Evolutionary conservation across 2,113 vertebrate species (phyloP).

Genomic region (Pelusios castaneus): DNA sequence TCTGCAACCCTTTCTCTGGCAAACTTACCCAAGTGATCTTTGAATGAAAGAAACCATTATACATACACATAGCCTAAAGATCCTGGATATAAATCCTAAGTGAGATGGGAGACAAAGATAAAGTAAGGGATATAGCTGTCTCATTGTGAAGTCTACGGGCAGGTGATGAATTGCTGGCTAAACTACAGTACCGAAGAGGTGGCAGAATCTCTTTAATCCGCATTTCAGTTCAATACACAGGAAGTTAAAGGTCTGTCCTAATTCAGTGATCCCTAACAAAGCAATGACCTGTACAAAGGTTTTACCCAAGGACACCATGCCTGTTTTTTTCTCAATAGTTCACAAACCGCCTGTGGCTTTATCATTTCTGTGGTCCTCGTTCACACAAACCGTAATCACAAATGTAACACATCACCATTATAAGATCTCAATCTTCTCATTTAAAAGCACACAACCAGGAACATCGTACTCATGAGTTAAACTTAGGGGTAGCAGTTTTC

Average conservation of each 20-base stretch:
- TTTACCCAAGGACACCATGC: not conserved
- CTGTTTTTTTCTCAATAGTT: not conserved
- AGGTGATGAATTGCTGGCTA: not conserved
- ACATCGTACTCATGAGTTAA: not conserved
- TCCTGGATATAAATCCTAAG: too few relatives aligned
- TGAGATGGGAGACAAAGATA: not conserved
- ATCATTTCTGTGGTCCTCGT: not conserved
- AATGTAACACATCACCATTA: too few relatives aligned
- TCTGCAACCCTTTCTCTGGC: too few relatives aligned
- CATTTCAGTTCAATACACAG: not conserved
- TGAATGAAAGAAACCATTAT: too few relatives aligned
- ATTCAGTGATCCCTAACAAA: not conserved
- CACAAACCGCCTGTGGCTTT: not conserved
- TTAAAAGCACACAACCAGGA: slow-evolving; percentile 1
- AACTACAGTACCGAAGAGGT: not conserved
- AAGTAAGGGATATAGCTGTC: not conserved
- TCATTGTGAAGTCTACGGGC: not conserved
- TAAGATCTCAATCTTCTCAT: not conserved
- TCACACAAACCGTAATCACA: not conserved
- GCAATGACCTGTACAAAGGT: not conserved
- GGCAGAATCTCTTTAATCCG: not conserved
- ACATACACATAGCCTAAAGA: too few relatives aligned
- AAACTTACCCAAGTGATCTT: too few relatives aligned
- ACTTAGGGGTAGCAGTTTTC: not conserved
- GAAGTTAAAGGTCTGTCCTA: not conserved